Evolutionary conservation across 2,888 invertebrate genomes (phyloP).

Genomic region (Scaptomyza reducta): DNA sequence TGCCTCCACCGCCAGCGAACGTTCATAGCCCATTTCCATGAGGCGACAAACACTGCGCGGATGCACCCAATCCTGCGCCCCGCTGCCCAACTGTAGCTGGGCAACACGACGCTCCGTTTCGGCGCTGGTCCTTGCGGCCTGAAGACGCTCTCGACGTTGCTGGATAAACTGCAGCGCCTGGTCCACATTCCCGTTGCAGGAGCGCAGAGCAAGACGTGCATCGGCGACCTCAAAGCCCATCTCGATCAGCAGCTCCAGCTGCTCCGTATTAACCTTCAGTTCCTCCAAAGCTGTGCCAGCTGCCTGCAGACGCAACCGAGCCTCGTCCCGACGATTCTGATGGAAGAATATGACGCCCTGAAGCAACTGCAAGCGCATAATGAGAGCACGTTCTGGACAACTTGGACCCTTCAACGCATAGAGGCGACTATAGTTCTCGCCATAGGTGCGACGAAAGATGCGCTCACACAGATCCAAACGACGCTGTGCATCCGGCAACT

Average conservation of each 20-base stretch:
- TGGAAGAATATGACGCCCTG: constrained; percentile 92
- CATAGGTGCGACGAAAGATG: constrained; percentile 88
- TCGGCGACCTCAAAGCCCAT: constrained; percentile 89
- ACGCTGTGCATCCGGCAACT: constrained; percentile 90
- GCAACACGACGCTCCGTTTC: constrained; percentile 83
- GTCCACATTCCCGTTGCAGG: constrained; percentile 86
- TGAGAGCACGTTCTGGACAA: constrained; percentile 88
- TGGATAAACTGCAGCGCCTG: constrained; percentile 88
- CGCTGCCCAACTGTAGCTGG: constrained; percentile 30
- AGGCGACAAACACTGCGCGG: constrained; percentile 84
- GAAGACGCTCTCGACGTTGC: constrained; percentile 85
- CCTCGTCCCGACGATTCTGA: constrained; percentile 88
- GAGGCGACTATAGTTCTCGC: constrained; percentile 87
- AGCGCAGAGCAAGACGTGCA: constrained; percentile 89
- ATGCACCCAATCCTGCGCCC: constrained; percentile 79
- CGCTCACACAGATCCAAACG: constrained; percentile 89
- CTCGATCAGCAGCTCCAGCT: constrained; percentile 85
- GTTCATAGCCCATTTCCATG: constrained; percentile 89
- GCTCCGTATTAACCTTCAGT: constrained; percentile 86
- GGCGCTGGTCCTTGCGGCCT: constrained; percentile 85
- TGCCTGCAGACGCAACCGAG: constrained; percentile 86
- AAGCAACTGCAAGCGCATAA: constrained; percentile 91
- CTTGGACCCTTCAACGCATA: constrained; percentile 86
- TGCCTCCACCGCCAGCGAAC: constrained; percentile 86
- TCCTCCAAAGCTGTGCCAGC: constrained; percentile 87